Evolutionary conservation across 2,888 invertebrate species (phyloP).

Genomic region (Timema cristinae): DNA sequence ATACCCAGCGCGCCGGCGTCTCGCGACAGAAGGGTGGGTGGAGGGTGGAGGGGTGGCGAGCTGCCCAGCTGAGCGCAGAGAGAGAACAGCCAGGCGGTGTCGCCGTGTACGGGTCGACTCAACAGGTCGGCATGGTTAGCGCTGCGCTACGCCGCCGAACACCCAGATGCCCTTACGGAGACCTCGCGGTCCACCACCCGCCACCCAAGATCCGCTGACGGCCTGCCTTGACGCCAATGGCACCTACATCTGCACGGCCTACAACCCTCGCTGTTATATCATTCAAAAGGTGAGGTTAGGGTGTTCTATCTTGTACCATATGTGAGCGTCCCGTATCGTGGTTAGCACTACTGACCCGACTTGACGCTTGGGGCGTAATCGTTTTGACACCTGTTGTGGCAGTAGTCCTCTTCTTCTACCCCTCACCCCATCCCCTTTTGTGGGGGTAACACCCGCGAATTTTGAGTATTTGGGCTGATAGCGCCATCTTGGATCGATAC

Average conservation of each 20-base stretch:
- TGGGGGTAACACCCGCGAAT: too few relatives aligned
- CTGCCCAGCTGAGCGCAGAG: constrained; percentile 6
- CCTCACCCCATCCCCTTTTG: too few relatives aligned
- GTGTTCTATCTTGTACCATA: too few relatives aligned
- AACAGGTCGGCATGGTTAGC: constrained; percentile 50
- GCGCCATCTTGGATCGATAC: constrained; percentile 37
- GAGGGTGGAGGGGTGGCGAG: not conserved
- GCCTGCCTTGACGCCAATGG: constrained; percentile 53
- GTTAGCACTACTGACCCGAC: too few relatives aligned
- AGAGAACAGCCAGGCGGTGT: constrained; percentile 10
- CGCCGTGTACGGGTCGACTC: constrained; percentile 41
- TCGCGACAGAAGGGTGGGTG: not conserved
- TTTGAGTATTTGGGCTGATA: constrained; percentile 21
- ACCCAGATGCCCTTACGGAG: constrained; percentile 45
- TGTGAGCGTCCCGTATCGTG: too few relatives aligned
- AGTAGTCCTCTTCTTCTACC: too few relatives aligned
- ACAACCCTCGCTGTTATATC: constrained; percentile 59
- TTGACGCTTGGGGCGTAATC: too few relatives aligned
- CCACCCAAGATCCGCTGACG: constrained; percentile 33
- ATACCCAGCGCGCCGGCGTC: not conserved
- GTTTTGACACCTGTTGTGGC: too few relatives aligned
- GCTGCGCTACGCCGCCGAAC: constrained; percentile 36
- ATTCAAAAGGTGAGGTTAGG: constrained; percentile 56
- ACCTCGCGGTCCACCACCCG: constrained; percentile 35
- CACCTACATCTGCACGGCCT: constrained; percentile 59